A percentile compares a stretch with the other conserved stretches of the same genome.
phyloP scores from a whole-genome alignment of 2,888 invertebrate genomes.

The Rhaphigaster nebulosa region DNA sequence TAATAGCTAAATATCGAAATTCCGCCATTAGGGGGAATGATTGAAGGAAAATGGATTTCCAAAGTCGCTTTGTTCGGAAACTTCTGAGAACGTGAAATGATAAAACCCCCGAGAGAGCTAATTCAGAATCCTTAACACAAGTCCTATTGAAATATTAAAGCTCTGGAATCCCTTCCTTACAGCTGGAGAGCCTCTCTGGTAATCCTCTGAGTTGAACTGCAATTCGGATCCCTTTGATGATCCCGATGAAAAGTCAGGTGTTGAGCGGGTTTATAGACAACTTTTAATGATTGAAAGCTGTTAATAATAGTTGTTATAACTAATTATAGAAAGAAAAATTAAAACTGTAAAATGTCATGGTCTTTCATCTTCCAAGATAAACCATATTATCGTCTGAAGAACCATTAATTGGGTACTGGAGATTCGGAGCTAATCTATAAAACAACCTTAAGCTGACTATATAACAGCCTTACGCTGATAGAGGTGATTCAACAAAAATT shows the following conservation, averaged over 20 bases:
- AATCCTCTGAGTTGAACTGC: not conserved
- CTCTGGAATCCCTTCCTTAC: not conserved
- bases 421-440: no score
- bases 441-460: no score
- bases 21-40: not conserved
- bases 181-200: not conserved
- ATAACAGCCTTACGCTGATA: no score
- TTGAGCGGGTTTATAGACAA: not conserved
- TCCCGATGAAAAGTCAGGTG: not conserved
- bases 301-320: not conserved
- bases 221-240: not conserved
- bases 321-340: not conserved
- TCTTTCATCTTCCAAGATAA: not conserved
- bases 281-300: not conserved
- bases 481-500: no score
- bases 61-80: not conserved
- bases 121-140: slow-evolving; percentile 10
- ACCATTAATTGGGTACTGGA: no score
- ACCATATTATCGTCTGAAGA: no score
- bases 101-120: not conserved
- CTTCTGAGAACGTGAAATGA: not conserved
- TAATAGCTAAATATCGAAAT: not conserved
- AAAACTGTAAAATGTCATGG: not conserved
- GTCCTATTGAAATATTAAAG: slow-evolving; percentile 38
- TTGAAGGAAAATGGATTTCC: slow-evolving; percentile 9